Evolutionary conservation across 2,113 vertebrate species (phyloP).

Genomic region (Excalfactoria chinensis): DNA sequence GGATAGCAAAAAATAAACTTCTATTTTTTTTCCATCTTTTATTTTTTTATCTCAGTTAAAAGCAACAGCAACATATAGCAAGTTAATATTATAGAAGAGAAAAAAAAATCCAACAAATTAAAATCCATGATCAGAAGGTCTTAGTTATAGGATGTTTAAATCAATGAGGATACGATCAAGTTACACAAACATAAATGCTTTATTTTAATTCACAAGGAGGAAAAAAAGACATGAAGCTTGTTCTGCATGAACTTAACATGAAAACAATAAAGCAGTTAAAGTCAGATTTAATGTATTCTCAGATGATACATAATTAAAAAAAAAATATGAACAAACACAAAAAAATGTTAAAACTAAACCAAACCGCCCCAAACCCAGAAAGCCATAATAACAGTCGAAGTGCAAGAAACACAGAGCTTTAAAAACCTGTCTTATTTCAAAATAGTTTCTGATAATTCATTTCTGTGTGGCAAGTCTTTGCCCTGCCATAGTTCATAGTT

Average conservation of each 20-base stretch:
- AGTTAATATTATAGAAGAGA: slow-evolving; percentile 30
- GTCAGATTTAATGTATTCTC: background rate
- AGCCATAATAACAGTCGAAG: background rate
- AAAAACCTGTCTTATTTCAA: slow-evolving; percentile 12
- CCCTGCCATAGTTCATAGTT: background rate
- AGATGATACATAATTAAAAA: background rate
- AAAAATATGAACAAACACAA: background rate
- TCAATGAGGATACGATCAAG: slow-evolving; percentile 28
- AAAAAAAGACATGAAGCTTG: background rate
- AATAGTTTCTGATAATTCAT: background rate
- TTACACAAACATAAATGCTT: slow-evolving; percentile 11
- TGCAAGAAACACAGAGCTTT: background rate
- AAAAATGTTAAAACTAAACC: background rate
- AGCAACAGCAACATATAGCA: slow-evolving; percentile 26
- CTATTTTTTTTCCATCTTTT: background rate
- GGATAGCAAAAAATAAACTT: background rate
- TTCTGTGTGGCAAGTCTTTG: background rate
- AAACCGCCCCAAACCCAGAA: background rate
- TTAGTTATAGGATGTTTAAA: slow-evolving; percentile 31
- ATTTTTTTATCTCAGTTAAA: slow-evolving; percentile 42
- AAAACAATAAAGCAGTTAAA: slow-evolving; percentile 21
- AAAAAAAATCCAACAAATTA: background rate
- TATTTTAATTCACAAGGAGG: slow-evolving; percentile 9
- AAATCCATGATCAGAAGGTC: background rate
- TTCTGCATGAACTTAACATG: background rate